Evolutionary conservation across 1,140 invertebrate species (phyloP).

Genomic region (Diploscapter pachys): DNA sequence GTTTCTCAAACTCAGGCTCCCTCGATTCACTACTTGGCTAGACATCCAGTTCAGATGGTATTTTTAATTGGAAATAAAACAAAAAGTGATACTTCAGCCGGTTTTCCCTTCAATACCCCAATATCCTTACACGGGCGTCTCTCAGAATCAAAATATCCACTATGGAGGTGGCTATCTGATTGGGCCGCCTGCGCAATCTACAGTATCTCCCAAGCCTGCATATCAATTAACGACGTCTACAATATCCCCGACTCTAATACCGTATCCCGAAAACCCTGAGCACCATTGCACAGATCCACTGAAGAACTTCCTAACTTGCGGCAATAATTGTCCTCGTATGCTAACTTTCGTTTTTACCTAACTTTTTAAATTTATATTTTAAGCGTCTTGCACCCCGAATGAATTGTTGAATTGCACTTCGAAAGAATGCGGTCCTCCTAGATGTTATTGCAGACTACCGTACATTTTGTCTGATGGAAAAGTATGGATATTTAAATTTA

Average conservation of each 20-base stretch:
- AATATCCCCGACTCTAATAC: no score
- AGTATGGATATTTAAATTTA: background rate
- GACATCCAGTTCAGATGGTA: no score
- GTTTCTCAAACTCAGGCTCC: slow-evolving; percentile 5
- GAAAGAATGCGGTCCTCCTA: slow-evolving; percentile 21
- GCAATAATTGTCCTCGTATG: slow-evolving; percentile 26
- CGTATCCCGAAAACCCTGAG: no score
- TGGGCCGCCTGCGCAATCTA: no score
- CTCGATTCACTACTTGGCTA: background rate
- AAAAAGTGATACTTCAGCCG: no score
- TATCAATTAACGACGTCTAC: no score
- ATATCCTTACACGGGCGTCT: no score
- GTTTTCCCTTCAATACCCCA: no score
- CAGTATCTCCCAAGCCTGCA: no score
- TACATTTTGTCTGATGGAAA: slow-evolving; percentile 18
- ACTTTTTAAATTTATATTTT: slow-evolving; percentile 4
- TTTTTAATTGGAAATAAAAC: no score
- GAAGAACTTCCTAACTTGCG: slow-evolving; percentile 35
- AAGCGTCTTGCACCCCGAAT: slow-evolving; percentile 8
- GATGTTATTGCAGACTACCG: slow-evolving; percentile 32
- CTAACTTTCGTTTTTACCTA: background rate
- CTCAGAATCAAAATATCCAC: no score
- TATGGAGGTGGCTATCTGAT: no score
- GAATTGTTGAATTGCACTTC: background rate
- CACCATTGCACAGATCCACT: slow-evolving; percentile 31